Conservation (phyloP, 2,797 vertebrate genomes). For the Hyperoplus lanceolatus region DNA sequence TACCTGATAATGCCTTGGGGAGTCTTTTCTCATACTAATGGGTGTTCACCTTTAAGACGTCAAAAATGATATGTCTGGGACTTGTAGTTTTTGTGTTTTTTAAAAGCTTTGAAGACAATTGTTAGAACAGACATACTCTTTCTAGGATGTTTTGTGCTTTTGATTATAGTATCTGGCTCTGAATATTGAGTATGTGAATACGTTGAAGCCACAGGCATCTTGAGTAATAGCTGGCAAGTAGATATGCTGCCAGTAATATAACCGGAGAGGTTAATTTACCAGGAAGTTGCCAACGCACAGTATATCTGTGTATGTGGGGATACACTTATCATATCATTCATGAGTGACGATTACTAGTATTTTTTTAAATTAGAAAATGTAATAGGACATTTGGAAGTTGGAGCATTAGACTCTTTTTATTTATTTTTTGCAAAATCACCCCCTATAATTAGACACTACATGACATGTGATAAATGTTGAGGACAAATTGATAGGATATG, state of each 20-base stretch:
- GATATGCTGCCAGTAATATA: constrained; percentile 38
- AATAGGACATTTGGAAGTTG: neutral
- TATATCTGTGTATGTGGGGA: constrained; percentile 33
- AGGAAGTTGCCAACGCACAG: constrained; percentile 42
- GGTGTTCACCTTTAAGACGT: neutral
- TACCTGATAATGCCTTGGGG: neutral
- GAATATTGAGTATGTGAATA: constrained; percentile 45
- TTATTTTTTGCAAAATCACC: neutral
- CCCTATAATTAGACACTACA: neutral
- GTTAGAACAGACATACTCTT: neutral
- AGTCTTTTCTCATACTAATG: neutral
- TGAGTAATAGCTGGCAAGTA: constrained; percentile 31
- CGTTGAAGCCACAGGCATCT: constrained; percentile 31
- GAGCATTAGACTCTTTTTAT: no score
- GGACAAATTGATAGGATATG: neutral
- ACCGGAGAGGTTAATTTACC: constrained; percentile 49
- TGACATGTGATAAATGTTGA: neutral
- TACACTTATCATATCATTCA: neutral
- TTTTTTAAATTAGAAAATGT: neutral
- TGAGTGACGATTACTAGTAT: neutral
- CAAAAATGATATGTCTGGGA: neutral
- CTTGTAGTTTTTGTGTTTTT: neutral
- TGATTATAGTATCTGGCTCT: constrained; percentile 24
- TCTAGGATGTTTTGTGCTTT: constrained; percentile 2
- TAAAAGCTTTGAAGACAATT: neutral